phyloP scores from a whole-genome alignment of 2,113 vertebrate species.

The Phainopepla nitens region DNA sequence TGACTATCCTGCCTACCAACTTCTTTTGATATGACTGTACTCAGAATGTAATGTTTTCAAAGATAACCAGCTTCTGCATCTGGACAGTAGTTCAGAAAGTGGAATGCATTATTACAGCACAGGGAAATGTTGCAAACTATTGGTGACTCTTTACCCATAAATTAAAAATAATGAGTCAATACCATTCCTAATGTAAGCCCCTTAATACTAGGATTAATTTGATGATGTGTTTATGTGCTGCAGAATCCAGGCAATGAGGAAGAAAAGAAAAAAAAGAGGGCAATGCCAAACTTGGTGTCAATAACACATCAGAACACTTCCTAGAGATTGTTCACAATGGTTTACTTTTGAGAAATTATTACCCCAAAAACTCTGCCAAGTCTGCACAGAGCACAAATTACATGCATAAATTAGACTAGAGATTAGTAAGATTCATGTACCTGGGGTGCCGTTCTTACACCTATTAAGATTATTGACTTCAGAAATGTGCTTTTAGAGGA shows the following conservation, averaged over 20 bases:
- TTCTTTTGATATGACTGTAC: background rate
- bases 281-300: background rate
- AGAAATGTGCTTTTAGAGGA: background rate
- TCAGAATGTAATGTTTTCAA: background rate
- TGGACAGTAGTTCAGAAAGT: background rate
- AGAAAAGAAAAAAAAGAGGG: background rate
- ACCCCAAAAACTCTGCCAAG: background rate
- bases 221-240: background rate
- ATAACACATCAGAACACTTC: background rate
- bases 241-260: background rate
- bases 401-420: background rate
- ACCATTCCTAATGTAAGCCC: background rate
- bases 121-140: background rate
- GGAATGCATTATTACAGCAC: background rate
- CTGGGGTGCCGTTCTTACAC: background rate
- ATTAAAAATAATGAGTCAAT: background rate
- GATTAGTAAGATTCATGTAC: background rate
- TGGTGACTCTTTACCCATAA: background rate
- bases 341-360: slow-evolving; percentile 2
- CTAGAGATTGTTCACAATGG: background rate
- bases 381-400: background rate
- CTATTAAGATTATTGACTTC: background rate
- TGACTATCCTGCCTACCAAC: background rate
- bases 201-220: background rate
- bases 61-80: background rate